Percentiles rank a stretch among this genome's conserved stretches.
These are phyloP conservation scores for Phortica okadai DNA, from an alignment of 2,888 invertebrate species.

Conservation along the genomic window DNA sequence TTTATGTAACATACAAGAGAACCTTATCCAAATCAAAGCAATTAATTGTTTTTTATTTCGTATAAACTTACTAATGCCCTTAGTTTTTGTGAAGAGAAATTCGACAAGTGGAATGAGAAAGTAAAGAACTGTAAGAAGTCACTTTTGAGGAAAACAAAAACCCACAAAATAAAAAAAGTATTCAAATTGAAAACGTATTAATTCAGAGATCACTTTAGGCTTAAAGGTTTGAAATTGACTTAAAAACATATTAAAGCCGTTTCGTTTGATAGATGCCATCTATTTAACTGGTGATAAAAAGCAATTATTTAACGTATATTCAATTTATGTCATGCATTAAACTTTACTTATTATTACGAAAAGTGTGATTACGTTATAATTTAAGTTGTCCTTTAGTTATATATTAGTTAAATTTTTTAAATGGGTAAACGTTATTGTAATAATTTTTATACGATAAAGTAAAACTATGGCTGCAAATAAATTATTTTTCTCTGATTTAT, in stretches of 20 bases:
- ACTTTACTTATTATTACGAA: neutral
- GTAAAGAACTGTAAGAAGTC: too few relatives aligned
- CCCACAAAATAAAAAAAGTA: too few relatives aligned
- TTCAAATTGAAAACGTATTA: too few relatives aligned
- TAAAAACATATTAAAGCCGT: neutral
- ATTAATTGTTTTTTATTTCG: neutral
- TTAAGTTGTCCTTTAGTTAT: neutral
- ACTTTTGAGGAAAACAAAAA: too few relatives aligned
- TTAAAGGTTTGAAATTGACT: conserved; percentile 34
- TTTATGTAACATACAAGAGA: conserved; percentile 1
- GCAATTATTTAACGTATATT: conserved; percentile 51
- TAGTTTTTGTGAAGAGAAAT: too few relatives aligned
- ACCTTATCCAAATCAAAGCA: neutral
- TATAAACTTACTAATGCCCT: neutral
- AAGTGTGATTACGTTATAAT: neutral
- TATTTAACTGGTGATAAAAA: conserved; percentile 62
- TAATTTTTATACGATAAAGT: too few relatives aligned
- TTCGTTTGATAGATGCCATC: conserved; percentile 29
- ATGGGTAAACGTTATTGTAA: too few relatives aligned
- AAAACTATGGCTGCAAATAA: neutral
- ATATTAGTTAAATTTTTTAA: too few relatives aligned
- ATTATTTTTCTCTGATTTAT: neutral
- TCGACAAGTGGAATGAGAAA: too few relatives aligned
- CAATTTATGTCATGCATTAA: neutral
- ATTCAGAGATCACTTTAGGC: neutral